Evolutionary conservation across 1,140 invertebrate species (phyloP), one percentile per base, ranked within the genome.

Genomic region (Drosophila pandora): DNA sequence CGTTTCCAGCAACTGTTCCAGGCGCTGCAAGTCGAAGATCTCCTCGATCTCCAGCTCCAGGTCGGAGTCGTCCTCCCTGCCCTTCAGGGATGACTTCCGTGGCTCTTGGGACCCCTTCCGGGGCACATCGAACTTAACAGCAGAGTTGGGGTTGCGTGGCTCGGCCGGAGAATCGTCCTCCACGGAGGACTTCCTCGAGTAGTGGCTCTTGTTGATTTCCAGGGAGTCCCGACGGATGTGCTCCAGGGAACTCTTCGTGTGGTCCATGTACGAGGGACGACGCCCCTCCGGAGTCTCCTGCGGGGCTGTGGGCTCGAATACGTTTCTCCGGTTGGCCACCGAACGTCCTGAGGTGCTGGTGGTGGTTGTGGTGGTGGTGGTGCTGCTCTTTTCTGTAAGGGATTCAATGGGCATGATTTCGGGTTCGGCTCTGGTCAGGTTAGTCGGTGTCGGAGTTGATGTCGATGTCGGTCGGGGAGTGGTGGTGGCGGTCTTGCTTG

Each of bases 1-100:
- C 81, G 94, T 95, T 91, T 96, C 95, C 85, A 96, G 92, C 92
- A 96, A 93, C 92, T 93, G 92, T 91, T 96, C 95, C 47, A 96
- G 92, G 60, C 95, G 89, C 78, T 93, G 92, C 58, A 96, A 78
- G 73, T 96, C 95, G 65, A 94, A 95, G 62, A 96, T 95, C 64
- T 95, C 94, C 87, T 96, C 95, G 60, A 96, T 94, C 59, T 94
- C 75, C 1, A 55, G 8, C 59, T 94, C 75, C 8, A 32, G 13
- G 6, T 76, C 72, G 28, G 63, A 64, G 37, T 67, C 63, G 5
- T 73, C 41, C n/a, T 53, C 55, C 13, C 55, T 69, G 1, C 28
- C 21, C 30, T 76, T 64, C 0, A 67, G 34, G 0, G 72, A 41
- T 0, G 9, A 3, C 55, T 52, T 75, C 1, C 61, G 23, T 1